phyloP scores from a whole-genome alignment of 2,888 invertebrate species.

The Gymnoscelis rufifasciata region DNA sequence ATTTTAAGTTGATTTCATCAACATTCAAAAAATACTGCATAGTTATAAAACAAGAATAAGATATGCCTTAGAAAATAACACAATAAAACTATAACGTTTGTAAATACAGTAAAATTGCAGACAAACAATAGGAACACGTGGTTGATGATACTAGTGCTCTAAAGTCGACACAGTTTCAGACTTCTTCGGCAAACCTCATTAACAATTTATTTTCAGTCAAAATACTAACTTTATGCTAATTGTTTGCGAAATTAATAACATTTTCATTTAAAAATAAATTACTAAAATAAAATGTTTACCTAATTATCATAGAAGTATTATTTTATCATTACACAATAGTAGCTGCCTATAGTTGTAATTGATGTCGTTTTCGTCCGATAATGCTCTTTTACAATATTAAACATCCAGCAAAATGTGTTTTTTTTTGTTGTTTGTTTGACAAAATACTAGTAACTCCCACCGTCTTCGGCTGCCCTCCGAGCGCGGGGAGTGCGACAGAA shows the following conservation, averaged over 20 bases:
- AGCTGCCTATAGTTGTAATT: constrained; percentile 67
- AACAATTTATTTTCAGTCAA: constrained; percentile 55
- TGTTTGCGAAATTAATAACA: constrained; percentile 23
- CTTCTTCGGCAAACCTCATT: constrained; percentile 56
- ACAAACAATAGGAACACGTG: constrained; percentile 33
- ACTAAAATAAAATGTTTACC: constrained; percentile 14
- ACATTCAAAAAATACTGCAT: background rate
- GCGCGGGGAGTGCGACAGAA: constrained; percentile 9
- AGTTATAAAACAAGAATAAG: no score
- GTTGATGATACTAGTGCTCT: constrained; percentile 38
- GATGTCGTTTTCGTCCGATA: constrained; percentile 43
- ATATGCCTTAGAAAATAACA: no score
- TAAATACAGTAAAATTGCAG: constrained; percentile 6
- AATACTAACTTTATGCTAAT: constrained; percentile 48
- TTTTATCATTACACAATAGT: constrained; percentile 47
- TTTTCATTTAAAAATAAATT: constrained; percentile 21
- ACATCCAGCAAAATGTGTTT: constrained; percentile 18
- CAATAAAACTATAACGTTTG: no score
- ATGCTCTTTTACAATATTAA: constrained; percentile 35
- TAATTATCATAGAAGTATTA: constrained; percentile 33
- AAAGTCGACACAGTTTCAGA: constrained; percentile 47
- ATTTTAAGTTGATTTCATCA: background rate
- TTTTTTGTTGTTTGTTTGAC: constrained; percentile 20
- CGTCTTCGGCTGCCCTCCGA: constrained; percentile 10
- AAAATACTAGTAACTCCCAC: constrained; percentile 26